Evolutionary conservation across 2,113 vertebrate species (phyloP).

Genomic region (Platycercus adscitus): DNA sequence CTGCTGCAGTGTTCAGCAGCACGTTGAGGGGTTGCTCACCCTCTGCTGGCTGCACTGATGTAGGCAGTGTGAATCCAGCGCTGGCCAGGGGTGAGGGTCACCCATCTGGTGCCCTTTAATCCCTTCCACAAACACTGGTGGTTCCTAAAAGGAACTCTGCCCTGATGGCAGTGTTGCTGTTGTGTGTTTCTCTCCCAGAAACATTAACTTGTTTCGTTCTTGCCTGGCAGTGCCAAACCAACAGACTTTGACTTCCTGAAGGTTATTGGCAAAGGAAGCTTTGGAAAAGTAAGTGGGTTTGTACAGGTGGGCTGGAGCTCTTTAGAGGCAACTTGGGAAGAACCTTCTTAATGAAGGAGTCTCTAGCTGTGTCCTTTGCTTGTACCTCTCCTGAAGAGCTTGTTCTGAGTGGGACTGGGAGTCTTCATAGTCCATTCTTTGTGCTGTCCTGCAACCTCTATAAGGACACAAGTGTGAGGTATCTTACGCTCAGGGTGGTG

Average conservation of each 20-base stretch:
- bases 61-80: accelerated
- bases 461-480: neutral
- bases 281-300: conserved; percentile 79
- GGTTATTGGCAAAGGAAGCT: conserved; percentile 85
- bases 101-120: neutral
- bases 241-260: conserved; percentile 86
- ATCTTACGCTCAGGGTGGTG: neutral
- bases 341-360: neutral
- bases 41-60: neutral
- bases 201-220: conserved; percentile 37
- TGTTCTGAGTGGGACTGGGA: neutral
- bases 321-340: neutral
- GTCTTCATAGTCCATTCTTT: neutral
- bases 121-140: neutral
- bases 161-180: neutral
- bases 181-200: neutral
- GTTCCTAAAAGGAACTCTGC: neutral
- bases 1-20: neutral
- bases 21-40: neutral
- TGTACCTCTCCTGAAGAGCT: neutral
- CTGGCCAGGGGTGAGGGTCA: neutral
- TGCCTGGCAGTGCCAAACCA: conserved; percentile 78
- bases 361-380: neutral
- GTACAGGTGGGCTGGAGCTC: neutral
- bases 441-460: neutral